A percentile compares a stretch with the other conserved stretches of the same genome.
Evolutionary conservation across 2,888 invertebrate species (phyloP).

Genomic region (Rhogogaster chlorosoma): DNA sequence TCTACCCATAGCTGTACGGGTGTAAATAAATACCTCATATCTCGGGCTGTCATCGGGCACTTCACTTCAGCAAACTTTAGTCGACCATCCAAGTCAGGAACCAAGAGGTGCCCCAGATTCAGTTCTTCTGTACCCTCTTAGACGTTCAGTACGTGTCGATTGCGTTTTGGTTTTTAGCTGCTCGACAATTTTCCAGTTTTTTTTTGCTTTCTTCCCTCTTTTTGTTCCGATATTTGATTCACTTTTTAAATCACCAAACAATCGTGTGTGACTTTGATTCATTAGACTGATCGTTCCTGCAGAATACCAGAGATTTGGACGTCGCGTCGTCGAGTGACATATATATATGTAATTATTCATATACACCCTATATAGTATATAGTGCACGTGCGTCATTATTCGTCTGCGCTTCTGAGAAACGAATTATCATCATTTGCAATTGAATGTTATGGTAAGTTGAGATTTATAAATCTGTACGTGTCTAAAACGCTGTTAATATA

Average conservation of each 20-base stretch:
- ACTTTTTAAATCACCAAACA: not conserved
- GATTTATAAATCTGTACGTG: not conserved
- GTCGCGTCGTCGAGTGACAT: not conserved
- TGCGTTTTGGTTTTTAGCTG: not conserved
- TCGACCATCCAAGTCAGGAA: constrained; percentile 10
- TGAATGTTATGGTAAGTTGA: not conserved
- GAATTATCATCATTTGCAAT: constrained; percentile 8
- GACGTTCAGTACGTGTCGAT: constrained; percentile 2
- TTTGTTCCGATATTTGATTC: constrained; percentile 11
- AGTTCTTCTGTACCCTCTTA: constrained; percentile 16
- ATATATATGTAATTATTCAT: not conserved
- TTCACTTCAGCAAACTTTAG: constrained; percentile 52
- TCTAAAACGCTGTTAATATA: not conserved
- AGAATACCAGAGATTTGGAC: not conserved
- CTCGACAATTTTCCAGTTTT: not conserved
- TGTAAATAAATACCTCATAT: constrained; percentile 74
- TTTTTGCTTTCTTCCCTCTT: not conserved
- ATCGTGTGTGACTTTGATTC: not conserved
- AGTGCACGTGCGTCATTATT: constrained; percentile 10
- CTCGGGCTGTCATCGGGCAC: constrained; percentile 67
- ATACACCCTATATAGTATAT: not conserved
- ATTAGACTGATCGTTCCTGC: not conserved
- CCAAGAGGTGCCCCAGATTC: constrained; percentile 31
- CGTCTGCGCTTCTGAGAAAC: constrained; percentile 49
- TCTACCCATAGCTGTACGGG: constrained; percentile 63